A percentile compares a stretch with the other conserved stretches of the same genome.
These are phyloP conservation scores for Aratinga solstitialis DNA, from an alignment of 2,797 vertebrate species.

Conservation along the genomic window DNA sequence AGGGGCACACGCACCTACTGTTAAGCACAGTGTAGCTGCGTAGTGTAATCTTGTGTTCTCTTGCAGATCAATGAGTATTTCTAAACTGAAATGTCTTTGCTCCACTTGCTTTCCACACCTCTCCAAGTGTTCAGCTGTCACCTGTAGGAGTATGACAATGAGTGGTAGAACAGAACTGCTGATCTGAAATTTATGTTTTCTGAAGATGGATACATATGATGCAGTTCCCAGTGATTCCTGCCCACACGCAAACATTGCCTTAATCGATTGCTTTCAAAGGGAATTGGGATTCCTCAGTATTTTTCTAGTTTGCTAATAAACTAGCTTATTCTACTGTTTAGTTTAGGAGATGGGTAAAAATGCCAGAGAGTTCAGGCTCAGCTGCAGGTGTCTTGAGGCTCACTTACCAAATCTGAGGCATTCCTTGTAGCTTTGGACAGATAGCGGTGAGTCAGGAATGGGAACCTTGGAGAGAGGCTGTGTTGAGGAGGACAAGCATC, in stretches of 20 bases:
- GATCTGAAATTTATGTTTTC: background rate
- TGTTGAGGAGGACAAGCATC: background rate
- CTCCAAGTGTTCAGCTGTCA: background rate
- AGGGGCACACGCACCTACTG: fast-evolving
- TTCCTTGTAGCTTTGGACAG: background rate
- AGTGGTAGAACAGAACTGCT: background rate
- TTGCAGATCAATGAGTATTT: background rate
- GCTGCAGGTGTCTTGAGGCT: background rate
- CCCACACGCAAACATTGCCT: background rate
- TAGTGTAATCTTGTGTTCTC: fast-evolving
- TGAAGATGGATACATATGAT: background rate
- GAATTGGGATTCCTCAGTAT: background rate
- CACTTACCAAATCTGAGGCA: background rate
- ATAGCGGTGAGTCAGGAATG: background rate
- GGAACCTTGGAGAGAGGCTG: background rate
- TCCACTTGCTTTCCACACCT: background rate
- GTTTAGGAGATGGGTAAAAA: background rate
- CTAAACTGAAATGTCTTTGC: background rate
- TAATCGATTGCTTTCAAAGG: background rate
- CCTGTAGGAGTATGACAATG: background rate
- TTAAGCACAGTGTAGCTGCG: background rate
- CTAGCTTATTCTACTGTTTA: background rate
- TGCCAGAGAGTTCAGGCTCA: background rate
- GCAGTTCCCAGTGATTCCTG: background rate
- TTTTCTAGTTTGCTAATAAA: background rate